Evolutionary conservation across 2,797 vertebrate species (phyloP), one percentile per base, ranked within the genome.

Genomic region (Myotis planiceps): DNA sequence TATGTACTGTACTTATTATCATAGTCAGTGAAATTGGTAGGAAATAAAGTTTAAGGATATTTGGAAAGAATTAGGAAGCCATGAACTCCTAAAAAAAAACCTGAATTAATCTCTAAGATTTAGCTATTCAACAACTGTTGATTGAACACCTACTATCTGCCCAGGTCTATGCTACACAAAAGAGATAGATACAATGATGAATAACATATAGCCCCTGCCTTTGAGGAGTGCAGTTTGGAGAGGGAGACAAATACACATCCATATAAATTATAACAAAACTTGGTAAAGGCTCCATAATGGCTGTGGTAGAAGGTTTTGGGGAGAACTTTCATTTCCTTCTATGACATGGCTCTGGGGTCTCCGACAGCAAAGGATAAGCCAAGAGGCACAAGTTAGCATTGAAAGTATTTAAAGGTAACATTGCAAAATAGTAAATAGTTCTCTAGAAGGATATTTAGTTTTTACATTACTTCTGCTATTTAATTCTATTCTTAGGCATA

Each of bases 381-480:
- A 88, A 69, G 69, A 84, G 84, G 21, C 94, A 23, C 21, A 79
- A 69, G 42, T 83, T 39, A 66, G 42, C 51, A 25, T 14, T 0
- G 9, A 58, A 71, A 87, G 27, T 89, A 66, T 79, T 74, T 39
- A 71, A 76, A 86, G 84, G 88, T 69, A 25, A 12, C 32, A 19
- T 1, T 23, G 0, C 15, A 80, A 96, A 92, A 47, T 68, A 87
- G 14, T n/a, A 13, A 69, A 18, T 91, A 63, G 51, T 85, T 83
- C 51, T 94, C 3, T 96, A 66, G 21, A 68, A 95, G 65, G 21
- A 79, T 81, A 94, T 37, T 89, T 1, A 69, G 95, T 13, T 90
- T 96, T 85, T 89, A 88, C 1, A n/a, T 34, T 39, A 76, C 84
- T 78, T 96, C 42, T 97, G 19, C 89, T 96, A 0, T 96, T 97